Conservation (phyloP, 2,797 vertebrate genomes). For the Ptychobarbus kaznakovi region DNA sequence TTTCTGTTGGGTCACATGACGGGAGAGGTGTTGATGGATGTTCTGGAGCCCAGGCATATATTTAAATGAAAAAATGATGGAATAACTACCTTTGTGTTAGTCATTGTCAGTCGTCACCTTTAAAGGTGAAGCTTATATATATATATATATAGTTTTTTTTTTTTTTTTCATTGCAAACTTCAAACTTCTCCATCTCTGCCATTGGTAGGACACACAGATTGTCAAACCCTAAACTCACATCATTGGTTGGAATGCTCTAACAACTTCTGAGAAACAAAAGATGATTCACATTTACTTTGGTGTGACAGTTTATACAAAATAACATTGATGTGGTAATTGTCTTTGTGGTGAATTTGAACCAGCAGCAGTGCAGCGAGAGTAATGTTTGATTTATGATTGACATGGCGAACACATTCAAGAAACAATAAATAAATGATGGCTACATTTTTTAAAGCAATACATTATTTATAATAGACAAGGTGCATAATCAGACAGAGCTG, state of each 20-base stretch:
- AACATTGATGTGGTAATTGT: background rate
- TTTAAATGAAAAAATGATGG: constrained; percentile 55
- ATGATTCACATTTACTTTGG: background rate
- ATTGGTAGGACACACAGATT: background rate
- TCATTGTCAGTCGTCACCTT: background rate
- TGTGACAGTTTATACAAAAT: background rate
- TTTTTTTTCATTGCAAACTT: background rate
- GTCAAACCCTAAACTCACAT: background rate
- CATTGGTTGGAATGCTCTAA: background rate
- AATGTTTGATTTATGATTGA: constrained; percentile 51
- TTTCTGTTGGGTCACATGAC: constrained; percentile 82
- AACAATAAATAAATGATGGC: constrained; percentile 41
- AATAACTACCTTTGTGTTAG: constrained; percentile 9
- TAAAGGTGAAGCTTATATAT: background rate
- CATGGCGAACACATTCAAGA: constrained; percentile 26
- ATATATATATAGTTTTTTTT: background rate
- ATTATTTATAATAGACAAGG: constrained; percentile 58
- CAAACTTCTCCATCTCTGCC: background rate
- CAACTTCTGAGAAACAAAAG: background rate
- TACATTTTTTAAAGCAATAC: constrained; percentile 50
- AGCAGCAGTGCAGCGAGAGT: background rate
- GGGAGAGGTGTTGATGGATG: constrained; percentile 75
- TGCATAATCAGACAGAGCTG: constrained; percentile 48
- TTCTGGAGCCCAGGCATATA: constrained; percentile 61
- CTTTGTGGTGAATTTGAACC: background rate